Evolutionary conservation across 1,140 invertebrate species (phyloP).

Genomic region (Eumaeus atala): DNA sequence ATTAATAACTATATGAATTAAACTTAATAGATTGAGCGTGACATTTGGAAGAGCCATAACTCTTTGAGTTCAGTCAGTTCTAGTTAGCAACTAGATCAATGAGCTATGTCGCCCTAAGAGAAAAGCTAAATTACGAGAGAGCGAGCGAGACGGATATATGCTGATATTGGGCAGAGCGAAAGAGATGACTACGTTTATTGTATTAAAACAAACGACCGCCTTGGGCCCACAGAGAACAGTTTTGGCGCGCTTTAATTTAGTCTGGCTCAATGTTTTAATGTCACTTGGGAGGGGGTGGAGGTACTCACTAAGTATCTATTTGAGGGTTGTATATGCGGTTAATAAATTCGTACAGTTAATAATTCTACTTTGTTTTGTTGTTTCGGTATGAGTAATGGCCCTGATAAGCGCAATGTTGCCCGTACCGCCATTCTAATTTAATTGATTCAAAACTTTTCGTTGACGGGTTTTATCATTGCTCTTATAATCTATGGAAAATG

Average conservation of each 20-base stretch:
- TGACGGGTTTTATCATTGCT: not conserved
- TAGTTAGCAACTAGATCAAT: constrained; percentile 33
- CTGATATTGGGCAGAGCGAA: constrained; percentile 40
- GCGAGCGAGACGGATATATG: constrained; percentile 37
- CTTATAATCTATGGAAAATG: constrained; percentile 2
- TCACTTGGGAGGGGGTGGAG: constrained; percentile 39
- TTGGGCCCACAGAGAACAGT: constrained; percentile 64
- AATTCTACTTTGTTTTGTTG: constrained; percentile 51
- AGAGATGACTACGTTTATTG: constrained; percentile 57
- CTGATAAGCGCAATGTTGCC: constrained; percentile 26
- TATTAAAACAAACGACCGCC: constrained; percentile 72
- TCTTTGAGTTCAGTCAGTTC: not conserved
- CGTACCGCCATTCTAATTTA: constrained; percentile 8
- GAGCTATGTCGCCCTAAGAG: constrained; percentile 55
- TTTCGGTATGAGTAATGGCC: constrained; percentile 36
- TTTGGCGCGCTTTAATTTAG: constrained; percentile 72
- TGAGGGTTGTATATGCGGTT: constrained; percentile 61
- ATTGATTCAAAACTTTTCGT: constrained; percentile 9
- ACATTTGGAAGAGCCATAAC: constrained; percentile 6
- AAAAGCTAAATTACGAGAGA: constrained; percentile 46
- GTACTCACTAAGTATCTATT: constrained; percentile 68
- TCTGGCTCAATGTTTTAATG: constrained; percentile 67
- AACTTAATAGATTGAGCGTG: constrained; percentile 1
- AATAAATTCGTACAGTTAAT: constrained; percentile 68
- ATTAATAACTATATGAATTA: constrained; percentile 6